These are phyloP conservation scores for Chloebia gouldiae DNA, from an alignment of 2,113 vertebrate species.

Conservation along the genomic window DNA sequence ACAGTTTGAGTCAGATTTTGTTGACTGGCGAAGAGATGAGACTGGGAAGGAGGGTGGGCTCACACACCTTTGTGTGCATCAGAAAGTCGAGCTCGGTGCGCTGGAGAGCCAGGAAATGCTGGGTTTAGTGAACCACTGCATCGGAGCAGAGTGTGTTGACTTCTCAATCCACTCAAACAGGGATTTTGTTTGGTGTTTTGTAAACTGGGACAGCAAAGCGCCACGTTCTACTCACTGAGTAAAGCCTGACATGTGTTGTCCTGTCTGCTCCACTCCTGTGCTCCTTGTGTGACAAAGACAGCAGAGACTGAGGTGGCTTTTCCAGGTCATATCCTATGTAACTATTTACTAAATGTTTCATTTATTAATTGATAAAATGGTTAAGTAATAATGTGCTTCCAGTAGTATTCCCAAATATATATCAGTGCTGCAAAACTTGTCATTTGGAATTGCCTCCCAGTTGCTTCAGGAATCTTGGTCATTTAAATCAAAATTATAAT, in stretches of 20 bases:
- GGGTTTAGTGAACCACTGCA: background rate
- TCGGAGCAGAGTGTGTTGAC: background rate
- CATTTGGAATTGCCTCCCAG: background rate
- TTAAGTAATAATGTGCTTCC: background rate
- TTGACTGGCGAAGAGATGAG: background rate
- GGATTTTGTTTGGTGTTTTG: background rate
- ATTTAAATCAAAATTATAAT: background rate
- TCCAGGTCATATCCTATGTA: background rate
- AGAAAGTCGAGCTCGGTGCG: background rate
- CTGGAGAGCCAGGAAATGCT: background rate
- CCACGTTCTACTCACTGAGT: background rate
- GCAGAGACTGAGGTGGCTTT: background rate
- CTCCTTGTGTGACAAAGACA: background rate
- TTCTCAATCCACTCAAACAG: background rate
- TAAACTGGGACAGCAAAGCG: background rate
- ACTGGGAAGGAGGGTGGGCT: background rate
- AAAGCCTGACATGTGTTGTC: background rate
- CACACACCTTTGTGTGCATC: background rate
- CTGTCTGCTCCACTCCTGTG: background rate
- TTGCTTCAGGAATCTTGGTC: background rate
- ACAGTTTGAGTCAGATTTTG: background rate
- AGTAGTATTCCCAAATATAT: background rate
- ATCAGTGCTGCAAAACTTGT: background rate
- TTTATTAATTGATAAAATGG: background rate
- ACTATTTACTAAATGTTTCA: background rate